Base-by-base conservation (phyloP, 2,888 invertebrate genomes). In the Xestobium rufovillosum region DNA sequence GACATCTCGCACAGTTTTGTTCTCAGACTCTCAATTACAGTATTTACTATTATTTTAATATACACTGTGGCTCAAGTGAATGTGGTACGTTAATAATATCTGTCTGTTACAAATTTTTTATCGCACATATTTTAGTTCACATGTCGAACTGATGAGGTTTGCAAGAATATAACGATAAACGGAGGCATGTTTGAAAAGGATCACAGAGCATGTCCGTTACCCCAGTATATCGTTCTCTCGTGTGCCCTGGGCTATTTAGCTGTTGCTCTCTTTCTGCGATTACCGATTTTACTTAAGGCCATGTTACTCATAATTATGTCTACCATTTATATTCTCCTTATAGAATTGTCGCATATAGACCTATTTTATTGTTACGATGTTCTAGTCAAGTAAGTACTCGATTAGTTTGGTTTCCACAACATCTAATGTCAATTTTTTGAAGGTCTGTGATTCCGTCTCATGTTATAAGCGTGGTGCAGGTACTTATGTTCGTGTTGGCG, bases 61-160 rank as follows among this genome's bases (percentile, higher is more conserved):
- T 90, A 90, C 62, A 83, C 88, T 31, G 87, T 90, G 44, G 87
- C 88, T 32, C 90, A 91, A 70, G 87, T 90, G 42, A 92, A 92
- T 73, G 87, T 90, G 72, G 90, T 91, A 70, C 77, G 87, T 77
- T 46, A 26, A n/a, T n/a, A n/a, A n/a, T n/a, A n/a, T n/a, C 23
- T 19, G n/a, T 19, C 6, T 19, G 23, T 6, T 19, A n/a, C n/a
- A 19, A n/a, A 19, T 19, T 19, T 19, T 19, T 8, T n/a, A n/a
- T 8, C 23, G n/a, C n/a, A n/a, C 23, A 19, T 19, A 19, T 65
- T 65, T 39, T 54, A 79, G 79, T 80, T 80, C 57, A 80, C 80
- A 2, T 81, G 80, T 49, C 69, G 75, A 15, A 67, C 71, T 23
- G 70, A 71, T 47, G 59, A 60, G 26, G 58, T 57, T 4, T 61